phyloP scores from a whole-genome alignment of 1,140 invertebrate species.

The Diachasma alloeum region DNA sequence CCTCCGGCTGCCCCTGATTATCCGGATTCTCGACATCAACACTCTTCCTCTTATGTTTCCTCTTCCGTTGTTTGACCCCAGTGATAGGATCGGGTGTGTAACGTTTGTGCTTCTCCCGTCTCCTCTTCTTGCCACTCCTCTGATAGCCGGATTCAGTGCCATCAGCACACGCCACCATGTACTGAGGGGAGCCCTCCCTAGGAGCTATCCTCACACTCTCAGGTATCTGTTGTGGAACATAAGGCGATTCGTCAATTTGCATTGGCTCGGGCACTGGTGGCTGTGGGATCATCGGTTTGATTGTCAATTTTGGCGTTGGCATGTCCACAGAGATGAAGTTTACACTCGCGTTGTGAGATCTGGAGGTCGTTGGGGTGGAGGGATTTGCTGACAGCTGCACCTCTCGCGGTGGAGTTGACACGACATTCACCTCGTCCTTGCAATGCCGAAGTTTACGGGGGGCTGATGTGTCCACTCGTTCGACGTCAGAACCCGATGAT shows the following conservation, averaged over 20 bases:
- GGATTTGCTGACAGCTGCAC: constrained; percentile 50
- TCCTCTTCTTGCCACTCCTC: constrained; percentile 58
- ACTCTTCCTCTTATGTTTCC: constrained; percentile 72
- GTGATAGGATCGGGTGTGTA: constrained; percentile 63
- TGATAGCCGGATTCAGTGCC: constrained; percentile 54
- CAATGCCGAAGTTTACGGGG: constrained; percentile 79
- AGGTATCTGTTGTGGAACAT: constrained; percentile 40
- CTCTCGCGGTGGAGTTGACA: constrained; percentile 47
- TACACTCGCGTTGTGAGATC: constrained; percentile 13
- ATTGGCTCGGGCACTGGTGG: constrained; percentile 43
- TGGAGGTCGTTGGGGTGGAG: constrained; percentile 47
- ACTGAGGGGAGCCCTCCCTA: constrained; percentile 61
- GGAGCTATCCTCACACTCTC: constrained; percentile 49
- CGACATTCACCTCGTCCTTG: constrained; percentile 67
- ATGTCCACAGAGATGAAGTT: not conserved
- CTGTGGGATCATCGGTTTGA: constrained; percentile 57
- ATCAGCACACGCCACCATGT: constrained; percentile 59
- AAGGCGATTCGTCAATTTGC: constrained; percentile 42
- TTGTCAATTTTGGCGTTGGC: constrained; percentile 57
- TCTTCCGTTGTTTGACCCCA: constrained; percentile 60
- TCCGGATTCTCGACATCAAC: constrained; percentile 73
- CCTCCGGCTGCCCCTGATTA: constrained; percentile 60
- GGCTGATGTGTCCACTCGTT: constrained; percentile 78
- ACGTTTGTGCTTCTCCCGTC: constrained; percentile 62
- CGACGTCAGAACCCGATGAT: constrained; percentile 77